Evolutionary conservation across 2,113 vertebrate species (phyloP).

Genomic region (Notarius lentiginosus): DNA sequence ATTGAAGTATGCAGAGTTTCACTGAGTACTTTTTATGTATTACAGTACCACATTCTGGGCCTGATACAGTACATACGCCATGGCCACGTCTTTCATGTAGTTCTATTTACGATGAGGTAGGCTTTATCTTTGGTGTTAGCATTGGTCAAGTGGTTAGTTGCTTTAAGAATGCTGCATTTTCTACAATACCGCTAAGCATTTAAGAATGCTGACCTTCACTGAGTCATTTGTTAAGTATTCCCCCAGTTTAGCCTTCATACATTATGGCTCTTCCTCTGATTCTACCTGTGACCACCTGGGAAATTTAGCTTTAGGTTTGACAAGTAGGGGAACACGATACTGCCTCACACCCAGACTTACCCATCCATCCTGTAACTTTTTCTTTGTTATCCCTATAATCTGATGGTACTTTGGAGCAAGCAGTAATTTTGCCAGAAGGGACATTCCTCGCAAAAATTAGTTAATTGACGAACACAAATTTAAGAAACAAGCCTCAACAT

Average conservation of each 20-base stretch:
- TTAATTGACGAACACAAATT: background rate
- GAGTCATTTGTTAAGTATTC: background rate
- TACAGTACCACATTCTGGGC: too few relatives aligned
- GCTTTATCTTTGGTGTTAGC: background rate
- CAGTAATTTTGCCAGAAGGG: background rate
- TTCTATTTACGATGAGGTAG: background rate
- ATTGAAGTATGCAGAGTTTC: too few relatives aligned
- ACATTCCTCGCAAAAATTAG: background rate
- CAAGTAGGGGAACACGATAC: background rate
- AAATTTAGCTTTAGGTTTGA: background rate
- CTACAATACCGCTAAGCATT: background rate
- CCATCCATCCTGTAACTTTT: background rate
- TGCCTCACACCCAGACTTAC: background rate
- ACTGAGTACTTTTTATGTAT: too few relatives aligned
- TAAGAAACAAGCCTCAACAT: background rate
- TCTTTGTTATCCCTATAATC: background rate
- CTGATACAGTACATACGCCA: background rate
- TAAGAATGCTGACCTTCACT: background rate
- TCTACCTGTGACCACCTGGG: background rate
- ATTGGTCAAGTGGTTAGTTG: background rate
- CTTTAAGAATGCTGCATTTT: background rate
- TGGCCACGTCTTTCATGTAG: background rate
- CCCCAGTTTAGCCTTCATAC: background rate
- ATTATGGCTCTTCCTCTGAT: background rate
- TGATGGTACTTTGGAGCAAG: background rate